These are phyloP conservation scores for Pocillopora verrucosa DNA, from an alignment of 64 coral and sea anemone genomes.

Conservation along the genomic window DNA sequence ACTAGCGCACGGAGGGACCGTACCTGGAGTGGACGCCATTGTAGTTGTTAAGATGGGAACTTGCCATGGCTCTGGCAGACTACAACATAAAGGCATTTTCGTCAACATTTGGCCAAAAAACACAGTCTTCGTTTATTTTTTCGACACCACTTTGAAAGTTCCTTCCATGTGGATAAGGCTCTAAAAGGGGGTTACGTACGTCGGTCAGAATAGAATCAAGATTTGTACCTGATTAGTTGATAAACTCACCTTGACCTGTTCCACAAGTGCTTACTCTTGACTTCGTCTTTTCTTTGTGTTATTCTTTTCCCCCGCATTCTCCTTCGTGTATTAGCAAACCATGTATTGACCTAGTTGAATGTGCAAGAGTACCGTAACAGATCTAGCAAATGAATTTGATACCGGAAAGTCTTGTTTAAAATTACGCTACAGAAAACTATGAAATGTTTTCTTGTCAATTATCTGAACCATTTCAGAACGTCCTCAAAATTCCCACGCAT, in stretches of 20 bases:
- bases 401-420: background rate
- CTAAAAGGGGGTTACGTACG: too few species aligned
- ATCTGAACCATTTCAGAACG: too few species aligned
- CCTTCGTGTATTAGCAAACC: conserved; percentile 24
- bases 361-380: background rate
- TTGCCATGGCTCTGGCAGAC: background rate
- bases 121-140: background rate
- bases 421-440: too few species aligned
- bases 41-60: background rate
- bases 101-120: background rate
- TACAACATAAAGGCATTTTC: background rate
- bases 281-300: background rate
- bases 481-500: too few species aligned
- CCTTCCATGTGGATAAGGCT: too few species aligned
- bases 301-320: background rate
- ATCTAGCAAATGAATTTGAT: background rate
- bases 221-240: background rate
- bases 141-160: background rate
- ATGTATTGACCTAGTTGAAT: conserved; percentile 1
- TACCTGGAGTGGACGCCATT: background rate
- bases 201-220: too few species aligned
- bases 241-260: conserved; percentile 6
- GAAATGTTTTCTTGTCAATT: too few species aligned
- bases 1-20: background rate
- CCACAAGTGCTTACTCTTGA: background rate